Percentiles rank a stretch among this genome's conserved stretches.
phyloP scores from a whole-genome alignment of 1,140 invertebrate species.

The Heterodera schachtii region DNA sequence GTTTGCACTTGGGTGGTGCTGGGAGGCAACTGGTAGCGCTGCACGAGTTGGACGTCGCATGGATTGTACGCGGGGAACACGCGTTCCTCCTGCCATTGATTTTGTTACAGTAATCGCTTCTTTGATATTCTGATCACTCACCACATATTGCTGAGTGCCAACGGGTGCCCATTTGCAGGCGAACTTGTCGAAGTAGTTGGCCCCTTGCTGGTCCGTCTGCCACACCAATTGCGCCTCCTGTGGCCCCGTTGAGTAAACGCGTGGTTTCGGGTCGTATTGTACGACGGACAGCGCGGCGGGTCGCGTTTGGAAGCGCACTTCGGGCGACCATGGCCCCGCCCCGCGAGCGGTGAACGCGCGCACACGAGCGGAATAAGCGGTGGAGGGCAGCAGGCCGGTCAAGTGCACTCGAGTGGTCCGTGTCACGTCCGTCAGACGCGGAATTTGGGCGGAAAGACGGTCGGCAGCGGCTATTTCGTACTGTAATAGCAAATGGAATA shows the following conservation, averaged over 20 bases:
- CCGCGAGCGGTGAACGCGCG: slow-evolving; percentile 60
- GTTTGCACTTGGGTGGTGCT: slow-evolving; percentile 50
- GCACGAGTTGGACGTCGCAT: slow-evolving; percentile 54
- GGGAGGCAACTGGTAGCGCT: slow-evolving; percentile 60
- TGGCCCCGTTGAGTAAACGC: slow-evolving; percentile 58
- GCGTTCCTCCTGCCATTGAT: slow-evolving; percentile 41
- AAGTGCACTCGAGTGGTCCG: slow-evolving; percentile 57
- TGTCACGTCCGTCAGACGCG: slow-evolving; percentile 53
- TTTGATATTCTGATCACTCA: not conserved
- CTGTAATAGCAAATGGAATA: not conserved
- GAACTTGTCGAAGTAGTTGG: slow-evolving; percentile 62
- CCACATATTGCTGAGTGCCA: slow-evolving; percentile 45
- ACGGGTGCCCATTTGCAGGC: slow-evolving; percentile 55
- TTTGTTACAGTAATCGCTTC: not conserved
- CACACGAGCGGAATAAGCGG: slow-evolving; percentile 56
- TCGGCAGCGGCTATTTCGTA: slow-evolving; percentile 61
- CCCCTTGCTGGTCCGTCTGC: slow-evolving; percentile 55
- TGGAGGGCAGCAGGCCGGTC: slow-evolving; percentile 47
- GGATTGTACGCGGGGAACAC: slow-evolving; percentile 64
- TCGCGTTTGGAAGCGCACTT: slow-evolving; percentile 58
- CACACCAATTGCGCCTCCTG: slow-evolving; percentile 62
- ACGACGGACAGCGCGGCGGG: slow-evolving; percentile 6
- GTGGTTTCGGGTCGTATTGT: slow-evolving; percentile 33
- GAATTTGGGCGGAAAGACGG: slow-evolving; percentile 45
- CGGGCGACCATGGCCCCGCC: slow-evolving; percentile 62